Conservation (phyloP, 2,888 invertebrate genomes). For the Drosophila melanosoma region DNA sequence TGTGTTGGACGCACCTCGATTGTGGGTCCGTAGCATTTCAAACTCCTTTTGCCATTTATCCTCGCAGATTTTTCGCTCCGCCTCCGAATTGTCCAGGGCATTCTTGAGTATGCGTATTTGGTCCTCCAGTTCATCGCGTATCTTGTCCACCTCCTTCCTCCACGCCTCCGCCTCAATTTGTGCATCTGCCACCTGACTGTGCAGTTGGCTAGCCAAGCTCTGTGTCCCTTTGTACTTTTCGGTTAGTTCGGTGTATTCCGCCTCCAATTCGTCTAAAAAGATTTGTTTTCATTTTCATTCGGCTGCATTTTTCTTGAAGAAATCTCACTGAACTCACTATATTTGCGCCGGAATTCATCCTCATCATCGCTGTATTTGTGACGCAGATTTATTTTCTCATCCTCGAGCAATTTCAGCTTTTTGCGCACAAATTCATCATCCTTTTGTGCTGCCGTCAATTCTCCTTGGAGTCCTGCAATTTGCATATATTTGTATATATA, state of each 20-base stretch:
- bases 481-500: no score
- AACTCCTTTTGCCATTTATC: conserved; percentile 88
- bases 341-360: conserved; percentile 83
- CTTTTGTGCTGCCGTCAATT: conserved; percentile 83
- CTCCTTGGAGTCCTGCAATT: conserved; percentile 83
- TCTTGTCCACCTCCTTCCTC: conserved; percentile 84
- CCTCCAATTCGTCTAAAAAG: conserved; percentile 84
- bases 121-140: conserved; percentile 86
- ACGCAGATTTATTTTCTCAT: conserved; percentile 82
- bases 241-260: conserved; percentile 85
- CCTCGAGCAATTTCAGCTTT: conserved; percentile 83
- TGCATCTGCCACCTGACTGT: conserved; percentile 83
- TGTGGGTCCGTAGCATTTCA: conserved; percentile 88
- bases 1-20: conserved; percentile 83
- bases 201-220: conserved; percentile 82
- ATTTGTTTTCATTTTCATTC: background rate
- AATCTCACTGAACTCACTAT: conserved; percentile 66
- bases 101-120: conserved; percentile 86
- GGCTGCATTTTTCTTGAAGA: no score
- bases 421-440: conserved; percentile 85
- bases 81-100: conserved; percentile 87
- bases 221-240: conserved; percentile 86
- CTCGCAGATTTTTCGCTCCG: conserved; percentile 87
- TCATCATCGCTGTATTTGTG: conserved; percentile 83
- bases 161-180: conserved; percentile 81